Percentiles rank a stretch among this genome's conserved stretches.
Evolutionary conservation across 2,113 vertebrate genomes (phyloP).

Genomic region (Saccopteryx leptura): DNA sequence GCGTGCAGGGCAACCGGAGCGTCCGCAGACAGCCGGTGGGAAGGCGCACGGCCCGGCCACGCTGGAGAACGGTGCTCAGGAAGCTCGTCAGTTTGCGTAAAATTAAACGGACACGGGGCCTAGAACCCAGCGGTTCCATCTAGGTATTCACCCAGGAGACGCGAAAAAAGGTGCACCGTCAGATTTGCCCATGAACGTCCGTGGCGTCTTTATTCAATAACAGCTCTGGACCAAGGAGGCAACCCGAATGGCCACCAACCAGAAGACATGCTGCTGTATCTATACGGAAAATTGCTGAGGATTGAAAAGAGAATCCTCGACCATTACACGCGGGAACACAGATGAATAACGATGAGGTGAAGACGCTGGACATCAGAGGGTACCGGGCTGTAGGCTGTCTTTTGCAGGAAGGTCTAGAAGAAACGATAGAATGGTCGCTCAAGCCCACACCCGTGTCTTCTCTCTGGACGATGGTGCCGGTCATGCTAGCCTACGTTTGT

Average conservation of each 20-base stretch:
- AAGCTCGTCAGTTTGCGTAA: not conserved
- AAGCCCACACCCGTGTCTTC: no score
- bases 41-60: not conserved
- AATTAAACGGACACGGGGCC: not conserved
- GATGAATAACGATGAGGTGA: not conserved
- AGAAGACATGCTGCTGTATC: not conserved
- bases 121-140: not conserved
- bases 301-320: not conserved
- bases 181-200: not conserved
- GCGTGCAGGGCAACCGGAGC: accelerated
- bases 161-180: not conserved
- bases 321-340: not conserved
- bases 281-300: not conserved
- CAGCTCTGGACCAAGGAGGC: not conserved
- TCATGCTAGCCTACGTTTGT: not conserved
- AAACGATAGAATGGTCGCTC: not conserved
- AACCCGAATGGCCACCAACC: not conserved
- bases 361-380: not conserved
- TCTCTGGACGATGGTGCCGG: not conserved
- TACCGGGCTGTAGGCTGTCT: not conserved
- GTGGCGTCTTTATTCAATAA: not conserved
- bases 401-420: not conserved
- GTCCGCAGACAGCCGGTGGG: not conserved
- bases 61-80: not conserved
- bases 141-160: not conserved